Base-by-base conservation (phyloP, 2,797 vertebrate species). In the Hippoglossus hippoglossus region DNA sequence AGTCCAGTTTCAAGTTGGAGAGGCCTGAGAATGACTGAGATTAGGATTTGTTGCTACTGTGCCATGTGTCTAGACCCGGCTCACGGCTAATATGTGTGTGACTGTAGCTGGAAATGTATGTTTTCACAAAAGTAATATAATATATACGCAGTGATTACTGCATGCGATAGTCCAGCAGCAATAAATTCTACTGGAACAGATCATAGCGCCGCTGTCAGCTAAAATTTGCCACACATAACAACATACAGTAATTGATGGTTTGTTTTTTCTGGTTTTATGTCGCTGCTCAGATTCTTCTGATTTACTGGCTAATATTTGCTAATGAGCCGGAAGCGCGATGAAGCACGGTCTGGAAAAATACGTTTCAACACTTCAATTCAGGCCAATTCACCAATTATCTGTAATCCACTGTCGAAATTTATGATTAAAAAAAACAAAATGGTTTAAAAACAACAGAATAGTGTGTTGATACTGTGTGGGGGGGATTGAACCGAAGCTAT, bases 1-100 rank as follows among this genome's bases (percentile, higher is more conserved):
- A 80, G 54, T 89, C 77, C 60, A 58, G 88, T 90, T 91, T 84
- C 88, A 83, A 81, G 66, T 84, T 77, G 70, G 82, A 83, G 64
- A 83, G 65, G 61, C 77, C 73, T 72, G 63, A 82, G 81, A 86
- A 83, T 85, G 86, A 84, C 65, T 61, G 67, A 84, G 81, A 87
- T 87, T 83, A 82, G 71, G 73, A 78, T 77, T 79, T 76, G 72
- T 67, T 81, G 80, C 85, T 91, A 81, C 83, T 81, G 73, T 77
- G 84, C 73, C 78, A 73, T 77, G 69, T 78, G 79, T 77, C 51
- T 65, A 73, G 71, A 71, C 57, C 65, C 79, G 55, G 59, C 50
- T 67, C 46, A 26, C 44, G n/a, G 39, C 31, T 46, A 46, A 46
- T 46, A 25, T 22, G 39, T 60, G 49, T 59, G 66, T 39, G 28